Evolutionary conservation across 2,888 invertebrate genomes (phyloP).

Genomic region (Phymatocera aterrima): DNA sequence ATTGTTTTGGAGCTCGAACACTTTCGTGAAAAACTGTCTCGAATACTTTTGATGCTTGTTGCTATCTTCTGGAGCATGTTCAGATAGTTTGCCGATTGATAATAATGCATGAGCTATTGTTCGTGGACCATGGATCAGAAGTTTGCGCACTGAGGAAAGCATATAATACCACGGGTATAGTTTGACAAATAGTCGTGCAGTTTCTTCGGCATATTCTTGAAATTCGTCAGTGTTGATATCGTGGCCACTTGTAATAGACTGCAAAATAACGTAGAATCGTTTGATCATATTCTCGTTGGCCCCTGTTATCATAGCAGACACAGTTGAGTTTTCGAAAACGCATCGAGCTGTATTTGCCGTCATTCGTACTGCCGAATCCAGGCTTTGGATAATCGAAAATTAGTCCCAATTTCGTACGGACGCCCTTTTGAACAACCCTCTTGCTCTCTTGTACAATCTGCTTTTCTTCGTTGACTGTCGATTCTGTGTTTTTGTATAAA

Average conservation of each 20-base stretch:
- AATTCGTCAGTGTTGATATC: conserved; percentile 51
- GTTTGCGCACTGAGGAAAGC: background rate
- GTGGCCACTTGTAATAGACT: conserved; percentile 49
- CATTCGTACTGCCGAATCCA: conserved; percentile 36
- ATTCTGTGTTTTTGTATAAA: conserved; percentile 51
- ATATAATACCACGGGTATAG: background rate
- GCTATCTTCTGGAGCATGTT: conserved; percentile 53
- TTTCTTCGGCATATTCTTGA: conserved; percentile 48
- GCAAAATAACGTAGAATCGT: conserved; percentile 42
- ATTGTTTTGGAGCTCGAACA: conserved; percentile 52
- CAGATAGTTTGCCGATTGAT: conserved; percentile 51
- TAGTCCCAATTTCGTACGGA: conserved; percentile 34
- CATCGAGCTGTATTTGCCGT: conserved; percentile 39
- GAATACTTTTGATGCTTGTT: conserved; percentile 52
- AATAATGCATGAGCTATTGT: conserved; percentile 50
- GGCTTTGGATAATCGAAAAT: conserved; percentile 30
- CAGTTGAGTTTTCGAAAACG: conserved; percentile 39
- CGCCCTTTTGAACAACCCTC: conserved; percentile 3
- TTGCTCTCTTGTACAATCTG: background rate
- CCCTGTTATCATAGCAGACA: conserved; percentile 41
- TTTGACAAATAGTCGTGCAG: conserved; percentile 52
- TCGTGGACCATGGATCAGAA: conserved; percentile 49
- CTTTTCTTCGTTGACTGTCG: conserved; percentile 51
- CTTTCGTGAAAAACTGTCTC: conserved; percentile 55
- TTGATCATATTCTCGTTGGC: conserved; percentile 27